These are phyloP conservation scores for Poecilia velifera DNA, from an alignment of 2,797 vertebrate genomes.

Conservation along the genomic window DNA sequence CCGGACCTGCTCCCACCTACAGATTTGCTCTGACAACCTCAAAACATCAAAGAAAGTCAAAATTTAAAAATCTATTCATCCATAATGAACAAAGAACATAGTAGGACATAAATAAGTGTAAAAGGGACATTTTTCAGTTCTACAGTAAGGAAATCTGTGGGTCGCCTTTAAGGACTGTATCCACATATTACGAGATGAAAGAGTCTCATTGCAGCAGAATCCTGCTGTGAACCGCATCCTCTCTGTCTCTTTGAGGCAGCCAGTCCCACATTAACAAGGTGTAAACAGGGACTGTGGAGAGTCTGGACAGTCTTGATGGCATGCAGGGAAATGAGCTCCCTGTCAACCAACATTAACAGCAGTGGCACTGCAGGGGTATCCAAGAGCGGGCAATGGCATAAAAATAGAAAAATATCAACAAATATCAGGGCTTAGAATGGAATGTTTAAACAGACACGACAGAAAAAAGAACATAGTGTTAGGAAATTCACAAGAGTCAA, in stretches of 20 bases:
- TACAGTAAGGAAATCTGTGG: constrained; percentile 27
- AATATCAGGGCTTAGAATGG: constrained; percentile 38
- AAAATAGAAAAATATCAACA: constrained; percentile 33
- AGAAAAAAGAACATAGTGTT: constrained; percentile 30
- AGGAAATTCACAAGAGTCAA: constrained; percentile 8
- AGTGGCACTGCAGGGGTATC: constrained; percentile 34
- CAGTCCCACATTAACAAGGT: constrained; percentile 39
- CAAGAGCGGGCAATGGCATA: constrained; percentile 34
- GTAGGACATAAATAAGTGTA: constrained; percentile 28
- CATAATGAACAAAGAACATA: constrained; percentile 44
- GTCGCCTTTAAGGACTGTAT: constrained; percentile 22
- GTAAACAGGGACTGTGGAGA: constrained; percentile 47
- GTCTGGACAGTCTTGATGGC: constrained; percentile 47
- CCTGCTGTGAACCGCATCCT: constrained; percentile 42
- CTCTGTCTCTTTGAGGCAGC: constrained; percentile 31
- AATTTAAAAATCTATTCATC: constrained; percentile 31
- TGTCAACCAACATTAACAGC: constrained; percentile 61
- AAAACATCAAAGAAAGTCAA: constrained; percentile 70
- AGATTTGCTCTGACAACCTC: constrained; percentile 52
- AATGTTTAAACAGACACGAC: constrained; percentile 31
- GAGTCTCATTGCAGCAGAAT: constrained; percentile 42
- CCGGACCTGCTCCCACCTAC: constrained; percentile 53
- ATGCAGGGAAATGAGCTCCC: constrained; percentile 61
- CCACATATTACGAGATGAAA: constrained; percentile 47
- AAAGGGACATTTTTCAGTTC: constrained; percentile 21